Evolutionary conservation across 2,888 invertebrate species (phyloP).

Genomic region (Drosophila affinis): DNA sequence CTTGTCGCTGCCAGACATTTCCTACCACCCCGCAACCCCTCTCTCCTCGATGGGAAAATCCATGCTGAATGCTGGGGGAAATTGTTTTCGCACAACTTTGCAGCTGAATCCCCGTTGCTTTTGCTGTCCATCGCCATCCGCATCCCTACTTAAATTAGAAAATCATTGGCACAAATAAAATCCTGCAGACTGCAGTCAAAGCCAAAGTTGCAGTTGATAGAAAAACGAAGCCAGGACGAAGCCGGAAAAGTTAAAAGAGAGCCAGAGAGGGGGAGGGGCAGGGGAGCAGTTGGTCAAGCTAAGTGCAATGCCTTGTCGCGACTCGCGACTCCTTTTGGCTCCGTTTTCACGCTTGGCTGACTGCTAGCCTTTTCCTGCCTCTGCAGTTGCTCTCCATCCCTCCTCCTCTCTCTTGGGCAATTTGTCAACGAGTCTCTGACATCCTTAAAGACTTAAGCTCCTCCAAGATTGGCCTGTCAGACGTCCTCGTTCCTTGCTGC

Average conservation of each 20-base stretch:
- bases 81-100: conserved; percentile 55
- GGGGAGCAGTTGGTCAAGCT: conserved; percentile 59
- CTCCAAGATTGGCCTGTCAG: conserved; percentile 45
- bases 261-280: too few relatives aligned
- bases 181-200: conserved; percentile 51
- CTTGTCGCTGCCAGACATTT: conserved; percentile 37
- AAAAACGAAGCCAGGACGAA: neutral
- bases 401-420: conserved; percentile 29
- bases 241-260: too few relatives aligned
- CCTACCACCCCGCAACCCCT: neutral
- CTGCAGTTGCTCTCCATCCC: neutral
- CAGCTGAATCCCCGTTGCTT: conserved; percentile 13
- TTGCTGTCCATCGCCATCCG: conserved; percentile 15
- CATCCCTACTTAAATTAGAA: conserved; percentile 61
- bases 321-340: conserved; percentile 44
- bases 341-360: conserved; percentile 60
- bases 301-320: conserved; percentile 73
- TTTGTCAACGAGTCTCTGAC: conserved; percentile 58
- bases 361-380: conserved; percentile 3
- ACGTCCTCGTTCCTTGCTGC: conserved; percentile 5
- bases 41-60: conserved; percentile 30
- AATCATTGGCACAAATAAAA: conserved; percentile 75
- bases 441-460: conserved; percentile 67
- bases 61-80: conserved; percentile 42
- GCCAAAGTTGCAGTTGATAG: conserved; percentile 49